Base-by-base conservation (phyloP, 1,140 invertebrate genomes). In the Reticulitermes speratus region DNA sequence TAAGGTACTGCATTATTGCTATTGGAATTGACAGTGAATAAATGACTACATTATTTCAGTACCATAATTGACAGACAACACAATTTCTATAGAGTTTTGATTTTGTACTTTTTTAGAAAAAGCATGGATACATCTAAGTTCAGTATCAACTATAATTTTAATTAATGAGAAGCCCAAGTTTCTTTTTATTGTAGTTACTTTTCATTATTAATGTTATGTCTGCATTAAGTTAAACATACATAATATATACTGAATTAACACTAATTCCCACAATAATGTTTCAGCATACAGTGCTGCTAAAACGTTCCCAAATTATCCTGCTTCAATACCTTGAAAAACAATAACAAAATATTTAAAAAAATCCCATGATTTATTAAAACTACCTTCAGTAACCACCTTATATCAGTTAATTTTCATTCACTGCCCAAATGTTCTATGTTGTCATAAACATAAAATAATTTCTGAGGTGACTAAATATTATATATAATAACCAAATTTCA, bases 1-100 rank as follows among this genome's bases (percentile, higher is more conserved):
- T 30, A 75, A 75, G 65, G 65, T 75, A 75, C 65, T 75, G 65
- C 65, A 75, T 75, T 75, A 75, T 75, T 75, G 65, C 65, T 75
- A 75, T 75, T 14, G 65, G 65, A 75, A 25, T 75, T 30, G n/a
- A n/a, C 11, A 75, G n/a, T 8, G n/a, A 14, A 30, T 14, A 30
- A 75, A 75, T 16, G n/a, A 75, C 9, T 55, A 55, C 19, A 55
- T 5, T n/a, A 75, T 75, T 75, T 11, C 25, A 30, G 6, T n/a
- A 75, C 25, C 65, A 75, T 16, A 75, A 30, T 30, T 30, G 1
- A 75, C 59, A 23, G 59, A n/a, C 12, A 12, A 65, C 25, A 65
- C 21, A 65, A 19, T 65, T 7, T 19, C 59, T 75, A 75, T 25
- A 75, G 8, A 30, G 1, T 75, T 75, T 75, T 75, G 65, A 75